phyloP scores from a whole-genome alignment of 2,113 vertebrate species.

The Rynchops niger region DNA sequence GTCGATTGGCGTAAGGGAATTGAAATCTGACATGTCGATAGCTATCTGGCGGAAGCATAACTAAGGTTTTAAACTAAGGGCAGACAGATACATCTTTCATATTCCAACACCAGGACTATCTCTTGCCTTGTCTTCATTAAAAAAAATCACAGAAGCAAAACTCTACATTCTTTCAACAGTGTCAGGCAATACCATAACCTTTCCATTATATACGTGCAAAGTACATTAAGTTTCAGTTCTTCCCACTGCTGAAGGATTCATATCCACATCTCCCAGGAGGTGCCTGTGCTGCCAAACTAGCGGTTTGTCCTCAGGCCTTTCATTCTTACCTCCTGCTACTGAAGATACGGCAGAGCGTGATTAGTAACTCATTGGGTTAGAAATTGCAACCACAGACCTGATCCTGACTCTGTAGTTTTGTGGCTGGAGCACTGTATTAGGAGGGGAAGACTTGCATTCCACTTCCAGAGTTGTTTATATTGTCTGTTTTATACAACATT shows the following conservation, averaged over 20 bases:
- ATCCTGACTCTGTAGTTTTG: neutral
- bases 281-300: neutral
- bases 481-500: neutral
- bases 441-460: neutral
- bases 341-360: neutral
- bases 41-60: neutral
- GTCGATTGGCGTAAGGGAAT: neutral
- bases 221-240: neutral
- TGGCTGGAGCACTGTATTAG: neutral
- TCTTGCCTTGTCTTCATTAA: neutral
- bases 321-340: neutral
- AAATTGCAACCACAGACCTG: neutral
- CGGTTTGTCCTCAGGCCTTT: accelerated
- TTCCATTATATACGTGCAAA: neutral
- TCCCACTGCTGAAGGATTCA: neutral
- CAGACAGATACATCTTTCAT: neutral
- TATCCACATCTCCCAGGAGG: accelerated
- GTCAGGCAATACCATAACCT: neutral
- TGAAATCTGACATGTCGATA: neutral
- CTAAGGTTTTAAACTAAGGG: neutral
- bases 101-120: neutral
- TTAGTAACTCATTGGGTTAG: neutral
- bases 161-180: neutral
- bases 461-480: neutral
- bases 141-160: neutral